phyloP scores from a whole-genome alignment of 1,140 invertebrate species.

The Drepana arcuata region DNA sequence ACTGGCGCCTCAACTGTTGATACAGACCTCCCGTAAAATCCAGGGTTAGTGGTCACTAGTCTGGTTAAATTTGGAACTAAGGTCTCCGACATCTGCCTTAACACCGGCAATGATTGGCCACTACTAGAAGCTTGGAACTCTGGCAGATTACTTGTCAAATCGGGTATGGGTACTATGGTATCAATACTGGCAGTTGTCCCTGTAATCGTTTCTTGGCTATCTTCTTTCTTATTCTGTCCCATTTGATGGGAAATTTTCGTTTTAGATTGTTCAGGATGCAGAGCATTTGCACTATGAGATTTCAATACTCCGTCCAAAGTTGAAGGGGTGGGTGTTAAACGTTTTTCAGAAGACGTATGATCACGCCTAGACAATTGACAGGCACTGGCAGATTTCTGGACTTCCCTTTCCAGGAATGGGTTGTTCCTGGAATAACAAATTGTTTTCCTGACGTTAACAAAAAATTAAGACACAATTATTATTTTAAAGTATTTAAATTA shows the following conservation, averaged over 20 bases:
- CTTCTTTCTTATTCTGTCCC: slow-evolving; percentile 24
- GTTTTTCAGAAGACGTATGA: slow-evolving; percentile 44
- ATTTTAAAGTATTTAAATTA: background rate
- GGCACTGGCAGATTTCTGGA: slow-evolving; percentile 75
- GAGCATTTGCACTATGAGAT: slow-evolving; percentile 53
- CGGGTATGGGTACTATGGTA: slow-evolving; percentile 41
- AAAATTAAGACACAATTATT: background rate
- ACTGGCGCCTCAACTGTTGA: slow-evolving; percentile 31
- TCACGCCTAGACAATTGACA: slow-evolving; percentile 58
- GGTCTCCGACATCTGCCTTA: slow-evolving; percentile 43
- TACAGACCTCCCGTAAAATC: slow-evolving; percentile 40
- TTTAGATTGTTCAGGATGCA: slow-evolving; percentile 37
- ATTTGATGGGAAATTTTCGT: slow-evolving; percentile 6
- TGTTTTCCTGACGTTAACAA: too few species aligned
- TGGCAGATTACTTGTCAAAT: slow-evolving; percentile 21
- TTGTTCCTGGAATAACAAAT: slow-evolving; percentile 61
- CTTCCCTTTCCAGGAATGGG: slow-evolving; percentile 68
- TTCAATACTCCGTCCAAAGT: slow-evolving; percentile 47
- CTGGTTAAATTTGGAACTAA: slow-evolving; percentile 33
- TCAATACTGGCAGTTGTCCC: slow-evolving; percentile 40
- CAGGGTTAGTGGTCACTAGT: slow-evolving; percentile 32
- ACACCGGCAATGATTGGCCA: slow-evolving; percentile 18
- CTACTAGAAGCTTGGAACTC: slow-evolving; percentile 2
- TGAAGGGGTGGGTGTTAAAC: slow-evolving; percentile 27
- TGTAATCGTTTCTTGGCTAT: slow-evolving; percentile 37